phyloP scores from a whole-genome alignment of 92 coral and sea anemone genomes.

The Phymanthus crucifer region DNA sequence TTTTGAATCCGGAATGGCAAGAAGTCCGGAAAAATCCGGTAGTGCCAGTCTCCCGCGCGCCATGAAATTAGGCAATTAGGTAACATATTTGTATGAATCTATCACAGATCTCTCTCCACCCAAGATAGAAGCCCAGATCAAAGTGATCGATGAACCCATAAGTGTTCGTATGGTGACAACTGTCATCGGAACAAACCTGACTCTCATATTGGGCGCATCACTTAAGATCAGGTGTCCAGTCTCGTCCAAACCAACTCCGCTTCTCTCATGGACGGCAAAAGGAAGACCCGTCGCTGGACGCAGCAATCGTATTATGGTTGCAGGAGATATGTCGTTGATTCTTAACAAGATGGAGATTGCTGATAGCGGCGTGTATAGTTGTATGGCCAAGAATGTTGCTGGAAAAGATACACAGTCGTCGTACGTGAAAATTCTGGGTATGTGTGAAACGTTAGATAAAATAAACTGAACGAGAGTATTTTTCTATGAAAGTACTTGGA shows the following conservation, averaged over 20 bases:
- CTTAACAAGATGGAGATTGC: conserved; percentile 11
- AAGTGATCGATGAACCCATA: conserved; percentile 39
- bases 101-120: conserved; percentile 61
- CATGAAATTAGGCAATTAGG: too few species aligned
- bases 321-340: conserved; percentile 35
- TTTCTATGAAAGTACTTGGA: too few species aligned
- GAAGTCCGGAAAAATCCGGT: too few species aligned
- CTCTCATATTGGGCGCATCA: conserved; percentile 67
- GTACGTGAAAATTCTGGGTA: conserved; percentile 47
- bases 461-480: too few species aligned
- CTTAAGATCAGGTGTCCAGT: conserved; percentile 66
- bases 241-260: conserved; percentile 53
- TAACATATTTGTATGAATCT: background rate
- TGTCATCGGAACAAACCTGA: conserved; percentile 64
- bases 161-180: conserved; percentile 27
- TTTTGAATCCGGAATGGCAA: too few species aligned
- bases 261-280: conserved; percentile 50
- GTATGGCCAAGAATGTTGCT: conserved; percentile 50
- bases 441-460: background rate
- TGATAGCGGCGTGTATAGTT: conserved; percentile 43
- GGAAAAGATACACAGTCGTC: conserved; percentile 41
- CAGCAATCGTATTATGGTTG: background rate
- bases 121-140: conserved; percentile 59
- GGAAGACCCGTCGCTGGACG: conserved; percentile 20
- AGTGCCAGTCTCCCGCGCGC: too few species aligned